Percentiles rank a stretch among this genome's conserved stretches.
These are phyloP conservation scores for Halesus radiatus DNA, from an alignment of 1,140 invertebrate genomes.

Conservation along the genomic window DNA sequence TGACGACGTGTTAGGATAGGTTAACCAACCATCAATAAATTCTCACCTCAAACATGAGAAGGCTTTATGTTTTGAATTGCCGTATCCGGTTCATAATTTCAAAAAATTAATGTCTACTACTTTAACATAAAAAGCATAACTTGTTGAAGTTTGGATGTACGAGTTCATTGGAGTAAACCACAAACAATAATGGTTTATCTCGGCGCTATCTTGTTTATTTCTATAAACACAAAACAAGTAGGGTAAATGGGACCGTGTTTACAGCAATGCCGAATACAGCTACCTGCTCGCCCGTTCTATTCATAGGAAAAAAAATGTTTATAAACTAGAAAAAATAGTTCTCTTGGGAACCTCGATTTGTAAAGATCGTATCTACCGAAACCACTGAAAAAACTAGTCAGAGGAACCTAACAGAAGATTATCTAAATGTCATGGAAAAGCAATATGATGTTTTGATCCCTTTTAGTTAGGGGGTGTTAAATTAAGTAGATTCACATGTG, in stretches of 20 bases:
- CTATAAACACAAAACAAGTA: constrained; percentile 43
- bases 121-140: constrained; percentile 6
- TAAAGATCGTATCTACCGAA: neutral
- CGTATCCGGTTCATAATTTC: neutral
- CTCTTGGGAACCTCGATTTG: constrained; percentile 47
- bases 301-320: constrained; percentile 43
- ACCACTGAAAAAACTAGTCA: neutral
- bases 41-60: too few species aligned
- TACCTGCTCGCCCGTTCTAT: constrained; percentile 42
- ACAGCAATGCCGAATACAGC: constrained; percentile 1
- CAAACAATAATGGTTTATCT: constrained; percentile 37
- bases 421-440: too few species aligned
- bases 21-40: too few species aligned
- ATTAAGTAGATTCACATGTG: too few species aligned
- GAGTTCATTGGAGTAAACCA: neutral
- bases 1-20: too few species aligned
- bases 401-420: neutral
- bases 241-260: constrained; percentile 35
- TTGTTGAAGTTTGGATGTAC: constrained; percentile 1
- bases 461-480: too few species aligned
- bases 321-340: constrained; percentile 36
- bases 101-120: neutral
- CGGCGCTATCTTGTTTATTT: constrained; percentile 44
- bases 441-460: too few species aligned
- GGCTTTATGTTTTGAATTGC: neutral